Percentiles rank a stretch among this genome's conserved stretches.
These are phyloP conservation scores for Conus ventricosus DNA, from an alignment of 1,140 invertebrate genomes.

Conservation along the genomic window DNA sequence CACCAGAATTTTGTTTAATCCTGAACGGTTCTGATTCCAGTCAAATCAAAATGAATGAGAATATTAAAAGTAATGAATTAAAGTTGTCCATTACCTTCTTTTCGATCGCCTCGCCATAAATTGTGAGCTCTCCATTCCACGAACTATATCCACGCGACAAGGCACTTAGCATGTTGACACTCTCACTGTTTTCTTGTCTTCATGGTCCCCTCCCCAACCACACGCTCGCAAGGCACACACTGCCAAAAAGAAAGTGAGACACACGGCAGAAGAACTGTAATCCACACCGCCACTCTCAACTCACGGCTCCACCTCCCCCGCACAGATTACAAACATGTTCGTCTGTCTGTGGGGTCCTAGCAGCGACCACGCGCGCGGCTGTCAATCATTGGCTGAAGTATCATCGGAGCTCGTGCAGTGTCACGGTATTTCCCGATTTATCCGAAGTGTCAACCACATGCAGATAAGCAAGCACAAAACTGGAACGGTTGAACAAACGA, in stretches of 20 bases:
- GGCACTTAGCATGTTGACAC: constrained; percentile 57
- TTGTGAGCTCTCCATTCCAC: constrained; percentile 60
- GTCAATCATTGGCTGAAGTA: constrained; percentile 13
- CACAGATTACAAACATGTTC: not conserved
- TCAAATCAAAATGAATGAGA: constrained; percentile 52
- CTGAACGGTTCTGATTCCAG: constrained; percentile 59
- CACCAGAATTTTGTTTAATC: constrained; percentile 57
- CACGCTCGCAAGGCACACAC: not conserved
- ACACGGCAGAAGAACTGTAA: not conserved
- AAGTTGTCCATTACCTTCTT: constrained; percentile 1
- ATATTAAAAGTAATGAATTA: not conserved
- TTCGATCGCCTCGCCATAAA: constrained; percentile 8
- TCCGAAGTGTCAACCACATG: constrained; percentile 16
- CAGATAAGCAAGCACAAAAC: not conserved
- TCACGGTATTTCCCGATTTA: constrained; percentile 5
- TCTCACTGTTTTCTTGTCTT: not conserved
- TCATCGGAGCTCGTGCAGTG: constrained; percentile 7
- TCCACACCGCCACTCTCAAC: not conserved
- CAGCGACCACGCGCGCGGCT: constrained; percentile 14
- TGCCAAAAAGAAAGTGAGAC: not conserved
- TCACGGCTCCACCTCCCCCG: not conserved
- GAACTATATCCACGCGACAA: constrained; percentile 63
- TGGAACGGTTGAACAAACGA: not conserved
- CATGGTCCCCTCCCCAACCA: not conserved
- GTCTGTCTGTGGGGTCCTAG: constrained; percentile 5